These are phyloP conservation scores for Pipistrellus pipistrellus DNA, from an alignment of 2,797 vertebrate species.

Conservation along the genomic window DNA sequence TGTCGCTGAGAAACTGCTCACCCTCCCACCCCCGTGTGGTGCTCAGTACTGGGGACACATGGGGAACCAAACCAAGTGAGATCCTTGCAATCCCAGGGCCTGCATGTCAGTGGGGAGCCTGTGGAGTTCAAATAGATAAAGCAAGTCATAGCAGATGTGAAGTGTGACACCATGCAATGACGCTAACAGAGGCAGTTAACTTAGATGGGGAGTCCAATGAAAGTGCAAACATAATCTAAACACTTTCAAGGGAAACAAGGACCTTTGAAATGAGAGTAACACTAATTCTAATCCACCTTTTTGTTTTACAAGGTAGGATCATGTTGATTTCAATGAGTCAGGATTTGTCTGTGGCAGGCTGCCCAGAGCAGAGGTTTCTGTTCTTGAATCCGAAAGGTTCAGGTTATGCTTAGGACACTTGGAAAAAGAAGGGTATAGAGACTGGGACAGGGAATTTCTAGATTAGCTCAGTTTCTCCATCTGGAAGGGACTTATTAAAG, in stretches of 20 bases:
- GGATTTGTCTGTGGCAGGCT: neutral
- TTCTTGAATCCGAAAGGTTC: neutral
- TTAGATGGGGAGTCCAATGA: neutral
- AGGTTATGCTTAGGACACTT: neutral
- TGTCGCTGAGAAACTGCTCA: neutral
- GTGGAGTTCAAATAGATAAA: neutral
- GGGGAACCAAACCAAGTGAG: neutral
- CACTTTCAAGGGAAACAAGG: neutral
- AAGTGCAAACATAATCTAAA: neutral
- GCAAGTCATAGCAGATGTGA: no score
- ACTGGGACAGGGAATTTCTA: neutral
- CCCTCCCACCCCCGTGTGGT: neutral
- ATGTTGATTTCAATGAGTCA: neutral
- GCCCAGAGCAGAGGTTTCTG: neutral
- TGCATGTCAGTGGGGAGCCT: rapidly evolving
- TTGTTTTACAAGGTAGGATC: neutral
- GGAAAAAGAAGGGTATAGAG: neutral
- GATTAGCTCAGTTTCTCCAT: neutral
- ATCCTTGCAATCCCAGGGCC: neutral
- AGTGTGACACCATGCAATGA: rapidly evolving
- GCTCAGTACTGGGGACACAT: neutral
- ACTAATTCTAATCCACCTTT: neutral
- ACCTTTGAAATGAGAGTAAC: neutral
- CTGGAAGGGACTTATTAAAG: neutral
- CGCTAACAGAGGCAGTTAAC: neutral